phyloP scores from a whole-genome alignment of 2,888 invertebrate species.

The Clitarchus hookeri region DNA sequence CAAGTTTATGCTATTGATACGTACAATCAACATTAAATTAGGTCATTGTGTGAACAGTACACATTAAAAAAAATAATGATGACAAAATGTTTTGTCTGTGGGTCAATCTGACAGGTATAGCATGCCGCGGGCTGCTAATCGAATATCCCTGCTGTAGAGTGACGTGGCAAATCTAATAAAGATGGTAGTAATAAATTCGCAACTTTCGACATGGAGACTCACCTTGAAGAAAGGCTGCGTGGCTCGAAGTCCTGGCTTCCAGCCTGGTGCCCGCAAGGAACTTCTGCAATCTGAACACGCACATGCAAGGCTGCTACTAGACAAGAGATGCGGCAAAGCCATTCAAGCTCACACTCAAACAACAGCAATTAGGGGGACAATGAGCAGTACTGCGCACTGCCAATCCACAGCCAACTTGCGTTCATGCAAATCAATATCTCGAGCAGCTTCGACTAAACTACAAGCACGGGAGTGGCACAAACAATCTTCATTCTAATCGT shows the following conservation, averaged over 20 bases:
- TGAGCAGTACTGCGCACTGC: background rate
- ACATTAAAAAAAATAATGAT: too few relatives aligned
- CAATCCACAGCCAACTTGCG: background rate
- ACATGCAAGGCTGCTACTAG: background rate
- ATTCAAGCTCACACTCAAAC: background rate
- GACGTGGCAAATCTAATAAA: too few relatives aligned
- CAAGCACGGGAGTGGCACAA: background rate
- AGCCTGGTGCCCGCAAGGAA: background rate
- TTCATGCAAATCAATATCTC: background rate
- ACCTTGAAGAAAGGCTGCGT: background rate
- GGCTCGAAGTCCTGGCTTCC: background rate
- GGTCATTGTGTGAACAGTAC: too few relatives aligned
- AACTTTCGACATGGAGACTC: background rate
- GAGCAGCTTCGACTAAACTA: background rate
- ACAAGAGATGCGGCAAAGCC: background rate
- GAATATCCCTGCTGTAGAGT: too few relatives aligned
- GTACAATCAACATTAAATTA: too few relatives aligned
- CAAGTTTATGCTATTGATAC: too few relatives aligned
- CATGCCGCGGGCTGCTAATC: too few relatives aligned
- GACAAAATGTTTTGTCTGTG: too few relatives aligned
- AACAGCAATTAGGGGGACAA: background rate
- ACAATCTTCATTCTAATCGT: background rate
- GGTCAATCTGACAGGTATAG: too few relatives aligned
- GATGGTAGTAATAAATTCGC: too few relatives aligned
- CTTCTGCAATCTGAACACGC: constrained; percentile 10